Percentiles rank a stretch among this genome's conserved stretches.
Conservation (phyloP, 2,113 vertebrate genomes). For the Hucho hucho region DNA sequence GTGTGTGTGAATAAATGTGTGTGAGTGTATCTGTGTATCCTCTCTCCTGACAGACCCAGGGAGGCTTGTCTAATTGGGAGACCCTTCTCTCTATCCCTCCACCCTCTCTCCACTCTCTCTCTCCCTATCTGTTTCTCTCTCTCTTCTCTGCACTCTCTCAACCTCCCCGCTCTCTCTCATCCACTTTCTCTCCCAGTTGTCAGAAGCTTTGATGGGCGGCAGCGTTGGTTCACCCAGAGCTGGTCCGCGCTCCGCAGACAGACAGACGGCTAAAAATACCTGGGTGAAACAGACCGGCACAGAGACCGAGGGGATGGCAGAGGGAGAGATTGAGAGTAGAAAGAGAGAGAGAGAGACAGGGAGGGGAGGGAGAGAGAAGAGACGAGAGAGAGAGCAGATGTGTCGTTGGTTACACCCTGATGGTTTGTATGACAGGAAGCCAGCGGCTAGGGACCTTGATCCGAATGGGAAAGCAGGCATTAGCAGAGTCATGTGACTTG, state of each 20-base stretch:
- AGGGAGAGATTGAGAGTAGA: background rate
- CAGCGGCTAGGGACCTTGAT: slow-evolving; percentile 36
- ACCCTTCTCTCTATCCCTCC: slow-evolving; percentile 36
- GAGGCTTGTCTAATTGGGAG: slow-evolving; percentile 27
- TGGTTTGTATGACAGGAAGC: slow-evolving; percentile 51
- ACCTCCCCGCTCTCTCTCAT: background rate
- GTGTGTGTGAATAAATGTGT: background rate
- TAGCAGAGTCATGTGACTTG: slow-evolving; percentile 45
- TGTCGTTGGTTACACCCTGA: slow-evolving; percentile 35
- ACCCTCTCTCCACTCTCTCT: slow-evolving; percentile 4
- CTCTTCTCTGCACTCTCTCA: slow-evolving; percentile 19
- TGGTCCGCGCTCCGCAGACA: slow-evolving; percentile 39
- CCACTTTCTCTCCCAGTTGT: background rate
- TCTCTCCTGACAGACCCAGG: background rate
- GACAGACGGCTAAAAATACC: slow-evolving; percentile 64
- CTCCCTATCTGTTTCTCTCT: background rate
- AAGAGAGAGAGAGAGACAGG: background rate
- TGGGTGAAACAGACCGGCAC: slow-evolving; percentile 14
- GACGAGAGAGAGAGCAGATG: slow-evolving; percentile 37
- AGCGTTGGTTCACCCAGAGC: slow-evolving; percentile 37
- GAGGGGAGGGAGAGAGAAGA: background rate
- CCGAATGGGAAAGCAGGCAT: slow-evolving; percentile 52
- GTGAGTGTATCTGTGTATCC: background rate
- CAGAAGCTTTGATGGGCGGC: slow-evolving; percentile 26
- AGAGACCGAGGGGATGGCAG: background rate